Conservation (phyloP, 2,113 vertebrate species). For the Pungitius pungitius region DNA sequence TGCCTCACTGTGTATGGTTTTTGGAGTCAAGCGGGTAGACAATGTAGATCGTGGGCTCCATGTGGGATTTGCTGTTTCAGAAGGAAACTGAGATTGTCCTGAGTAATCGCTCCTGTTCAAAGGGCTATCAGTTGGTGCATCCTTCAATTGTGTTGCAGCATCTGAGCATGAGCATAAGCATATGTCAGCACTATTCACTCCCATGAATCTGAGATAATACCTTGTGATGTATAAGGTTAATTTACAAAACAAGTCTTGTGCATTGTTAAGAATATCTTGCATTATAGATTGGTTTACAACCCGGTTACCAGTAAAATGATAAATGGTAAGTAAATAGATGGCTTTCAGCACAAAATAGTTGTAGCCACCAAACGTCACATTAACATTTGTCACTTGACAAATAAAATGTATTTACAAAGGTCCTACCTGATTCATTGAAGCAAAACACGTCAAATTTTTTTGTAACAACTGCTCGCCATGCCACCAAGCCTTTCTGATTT, state of each 20-base stretch:
- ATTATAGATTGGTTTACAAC: too few relatives aligned
- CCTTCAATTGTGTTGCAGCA: conserved; percentile 52
- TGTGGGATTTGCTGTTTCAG: neutral
- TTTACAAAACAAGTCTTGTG: neutral
- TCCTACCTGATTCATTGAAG: conserved; percentile 88
- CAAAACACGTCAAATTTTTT: conserved; percentile 82
- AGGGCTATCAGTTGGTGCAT: conserved; percentile 30
- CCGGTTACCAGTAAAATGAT: too few relatives aligned
- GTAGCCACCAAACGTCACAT: too few relatives aligned
- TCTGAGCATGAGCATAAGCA: conserved; percentile 48
- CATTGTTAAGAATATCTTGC: neutral
- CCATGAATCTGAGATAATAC: neutral
- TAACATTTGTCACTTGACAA: neutral
- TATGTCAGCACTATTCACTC: neutral
- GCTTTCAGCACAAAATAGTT: too few relatives aligned
- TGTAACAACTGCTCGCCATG: conserved; percentile 65
- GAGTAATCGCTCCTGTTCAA: conserved; percentile 8
- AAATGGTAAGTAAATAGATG: too few relatives aligned
- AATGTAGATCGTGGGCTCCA: neutral
- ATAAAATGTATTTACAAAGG: neutral
- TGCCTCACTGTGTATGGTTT: neutral
- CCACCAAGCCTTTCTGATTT: conserved; percentile 79
- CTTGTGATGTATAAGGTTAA: neutral
- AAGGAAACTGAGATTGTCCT: neutral
- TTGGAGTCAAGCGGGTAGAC: conserved; percentile 1